Evolutionary conservation across 2,113 vertebrate genomes (phyloP), one percentile per base, ranked within the genome.

Genomic region (Fulica atra): DNA sequence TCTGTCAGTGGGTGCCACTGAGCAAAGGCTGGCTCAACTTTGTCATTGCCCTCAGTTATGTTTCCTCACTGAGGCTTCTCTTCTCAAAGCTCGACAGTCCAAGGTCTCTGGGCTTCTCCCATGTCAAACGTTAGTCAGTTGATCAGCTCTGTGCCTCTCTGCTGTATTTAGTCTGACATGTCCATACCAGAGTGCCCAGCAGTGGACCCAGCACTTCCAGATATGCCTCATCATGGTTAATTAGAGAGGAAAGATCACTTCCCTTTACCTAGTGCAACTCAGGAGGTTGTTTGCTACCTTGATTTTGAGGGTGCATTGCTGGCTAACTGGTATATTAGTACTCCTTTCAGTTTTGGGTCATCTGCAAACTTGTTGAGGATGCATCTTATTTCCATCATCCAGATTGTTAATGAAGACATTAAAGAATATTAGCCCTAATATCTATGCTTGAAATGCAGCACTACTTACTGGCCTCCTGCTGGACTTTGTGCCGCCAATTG

Each of bases 301-400:
- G 29, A 5, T 59, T 24, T 31, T 33, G 13, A 46, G 16, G 18
- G 31, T 1, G 0, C 15, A 13, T 25, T 86, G 23, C 8, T 74
- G 35, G 10, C 11, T 25, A 40, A 23, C 54, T 35, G 20, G 11
- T 0, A 0, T 31, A 40, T 48, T 9, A 18, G 13, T 33, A 44
- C 26, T 44, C 16, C 40, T 56, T 8, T 8, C n/a, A 46, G 24
- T n/a, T 81, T 68, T 71, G 51, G 35, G 21, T 50, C 35, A 61
- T 19, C 68, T 56, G 24, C 19, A 77, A 11, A n/a, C 3, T 57
- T 77, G 28, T 40, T 77, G 64, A 88, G 28, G 11, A 13, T 53
- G 16, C 16, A 25, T 29, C 42, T 76, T 36, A 11, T 8, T 59
- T 9, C 33, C 54, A 15, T 44, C 36, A 63, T 23, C 26, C 20